Base-by-base conservation (phyloP, 1,140 invertebrate genomes). In the Drosophila sechellia region DNA sequence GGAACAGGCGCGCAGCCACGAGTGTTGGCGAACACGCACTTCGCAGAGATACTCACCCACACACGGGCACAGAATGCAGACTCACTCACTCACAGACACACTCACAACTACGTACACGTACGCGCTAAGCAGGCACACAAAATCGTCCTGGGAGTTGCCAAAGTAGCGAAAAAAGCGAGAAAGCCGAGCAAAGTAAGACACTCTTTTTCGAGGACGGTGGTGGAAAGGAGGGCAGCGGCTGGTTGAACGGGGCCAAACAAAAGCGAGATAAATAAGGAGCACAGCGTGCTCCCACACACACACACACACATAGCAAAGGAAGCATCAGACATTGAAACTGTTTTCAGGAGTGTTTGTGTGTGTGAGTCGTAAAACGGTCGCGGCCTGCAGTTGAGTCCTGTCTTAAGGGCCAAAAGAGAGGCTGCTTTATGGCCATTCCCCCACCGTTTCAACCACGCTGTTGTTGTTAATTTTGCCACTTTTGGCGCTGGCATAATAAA, bases 381-480 rank as follows among this genome's bases (percentile, higher is more conserved):
- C 66, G 66, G 63, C 73, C 64, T 57, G 42, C 77, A 72, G 64
- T 48, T 60, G 50, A 76, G 74, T 70, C 74, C 55, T 35, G 39
- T 60, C 52, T 56, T 42, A 45, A 52, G 42, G 46, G 31, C 25
- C 27, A 53, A 31, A 31, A 37, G 56, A 61, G 49, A 42, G 25
- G 54, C 49, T 64, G 54, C 65, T 66, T 66, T 66, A 66, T 66
- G 64, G 59, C 45, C 45, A 66, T 49, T 1, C 43, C 56, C 13
- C 6, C 27, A 17, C 35, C 42, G 37, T 5, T 20, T 46, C 46
- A 35, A 22, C 8, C 55, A 52, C 59, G n/a, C 3, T 50, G 57
- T 59, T 75, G 43, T 79, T 75, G 78, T 78, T 87, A 81, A 85
- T 89, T 87, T 83, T 55, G 83, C 75, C 81, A 87, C 75, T 87